Percentiles rank a stretch among this genome's conserved stretches.
phyloP scores from a whole-genome alignment of 2,888 invertebrate species.

The Agrotis puta region DNA sequence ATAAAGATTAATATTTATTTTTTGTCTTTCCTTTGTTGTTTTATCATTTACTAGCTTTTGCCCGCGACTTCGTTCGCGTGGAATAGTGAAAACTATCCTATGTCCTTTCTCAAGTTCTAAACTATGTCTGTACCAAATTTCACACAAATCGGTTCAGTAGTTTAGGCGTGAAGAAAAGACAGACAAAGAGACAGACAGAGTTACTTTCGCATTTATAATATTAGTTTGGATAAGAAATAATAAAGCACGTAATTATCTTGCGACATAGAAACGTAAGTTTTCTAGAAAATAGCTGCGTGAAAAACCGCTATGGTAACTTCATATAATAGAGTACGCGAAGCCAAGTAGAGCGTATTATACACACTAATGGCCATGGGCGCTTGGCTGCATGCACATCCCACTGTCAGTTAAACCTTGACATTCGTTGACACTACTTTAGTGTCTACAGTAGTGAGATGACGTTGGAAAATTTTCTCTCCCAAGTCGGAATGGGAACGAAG shows the following conservation, averaged over 20 bases:
- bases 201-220: no score
- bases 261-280: slow-evolving; percentile 47
- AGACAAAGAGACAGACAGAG: no score
- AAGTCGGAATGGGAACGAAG: slow-evolving; percentile 82
- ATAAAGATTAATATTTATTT: slow-evolving; percentile 73
- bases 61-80: no score
- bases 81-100: no score
- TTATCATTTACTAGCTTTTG: no score
- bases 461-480: slow-evolving; percentile 81
- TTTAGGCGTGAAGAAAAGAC: no score
- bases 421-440: slow-evolving; percentile 71
- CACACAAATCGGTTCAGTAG: no score
- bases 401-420: slow-evolving; percentile 82
- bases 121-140: no score
- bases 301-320: slow-evolving; percentile 78
- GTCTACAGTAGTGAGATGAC: slow-evolving; percentile 73
- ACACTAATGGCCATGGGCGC: slow-evolving; percentile 66
- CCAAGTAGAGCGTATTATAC: slow-evolving; percentile 81
- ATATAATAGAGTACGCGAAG: slow-evolving; percentile 59
- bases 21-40: slow-evolving; percentile 53
- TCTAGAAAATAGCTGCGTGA: slow-evolving; percentile 61
- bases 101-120: no score
- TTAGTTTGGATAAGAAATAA: slow-evolving; percentile 4
- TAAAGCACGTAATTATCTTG: slow-evolving; percentile 32
- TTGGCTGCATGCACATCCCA: slow-evolving; percentile 68